Percentiles rank a stretch among this genome's conserved stretches.
phyloP scores from a whole-genome alignment of 1,140 invertebrate genomes.

The Drosophila yakuba region DNA sequence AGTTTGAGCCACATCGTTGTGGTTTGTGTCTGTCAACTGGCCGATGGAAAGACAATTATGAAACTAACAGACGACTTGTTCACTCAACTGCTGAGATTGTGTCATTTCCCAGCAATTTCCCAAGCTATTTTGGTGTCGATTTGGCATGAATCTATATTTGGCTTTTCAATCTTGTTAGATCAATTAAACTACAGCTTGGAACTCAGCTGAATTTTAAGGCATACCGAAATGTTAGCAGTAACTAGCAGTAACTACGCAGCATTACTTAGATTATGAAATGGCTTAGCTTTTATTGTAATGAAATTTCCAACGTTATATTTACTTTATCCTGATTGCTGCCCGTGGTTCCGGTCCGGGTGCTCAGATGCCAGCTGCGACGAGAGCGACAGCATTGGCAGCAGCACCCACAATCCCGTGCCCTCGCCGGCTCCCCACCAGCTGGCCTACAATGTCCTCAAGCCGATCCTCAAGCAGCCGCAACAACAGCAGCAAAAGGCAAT shows the following conservation, averaged over 20 bases:
- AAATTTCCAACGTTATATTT: not conserved
- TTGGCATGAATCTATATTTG: no score
- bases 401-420: constrained; percentile 51
- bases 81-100: not conserved
- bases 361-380: constrained; percentile 77
- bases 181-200: not conserved
- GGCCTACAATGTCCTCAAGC: constrained; percentile 69
- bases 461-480: constrained; percentile 71
- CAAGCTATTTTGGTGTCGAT: no score
- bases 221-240: not conserved
- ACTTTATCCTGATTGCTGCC: constrained; percentile 13
- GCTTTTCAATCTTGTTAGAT: no score
- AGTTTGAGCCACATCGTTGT: not conserved
- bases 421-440: constrained; percentile 64
- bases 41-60: not conserved
- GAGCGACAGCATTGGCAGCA: constrained; percentile 59
- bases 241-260: not conserved
- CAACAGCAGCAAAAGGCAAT: constrained; percentile 28
- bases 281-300: constrained; percentile 4
- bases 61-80: not conserved
- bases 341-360: constrained; percentile 16
- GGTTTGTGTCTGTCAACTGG: constrained; percentile 4
- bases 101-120: not conserved
- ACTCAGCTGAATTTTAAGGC: not conserved
- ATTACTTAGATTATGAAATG: no score